Percentiles rank a stretch among this genome's conserved stretches.
These are phyloP conservation scores for Hypsibius dujardini DNA, from an alignment of 1,140 invertebrate genomes.

Conservation along the genomic window DNA sequence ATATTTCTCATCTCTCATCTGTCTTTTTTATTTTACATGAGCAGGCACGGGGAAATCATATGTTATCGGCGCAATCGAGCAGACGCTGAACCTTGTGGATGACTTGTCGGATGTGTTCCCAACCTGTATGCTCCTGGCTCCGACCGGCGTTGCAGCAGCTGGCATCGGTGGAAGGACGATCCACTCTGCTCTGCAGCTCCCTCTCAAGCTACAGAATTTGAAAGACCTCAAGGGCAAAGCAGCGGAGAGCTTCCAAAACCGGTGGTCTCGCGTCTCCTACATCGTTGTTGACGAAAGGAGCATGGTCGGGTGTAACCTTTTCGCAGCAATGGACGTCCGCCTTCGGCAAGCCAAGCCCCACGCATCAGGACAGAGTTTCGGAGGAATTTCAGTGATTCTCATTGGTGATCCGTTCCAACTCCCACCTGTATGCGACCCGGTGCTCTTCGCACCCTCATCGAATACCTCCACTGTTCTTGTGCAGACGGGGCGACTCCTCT, in stretches of 20 bases:
- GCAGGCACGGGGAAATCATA: neutral
- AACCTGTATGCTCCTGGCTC: neutral
- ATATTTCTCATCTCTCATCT: no score
- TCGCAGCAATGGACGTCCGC: neutral
- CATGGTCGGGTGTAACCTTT: neutral
- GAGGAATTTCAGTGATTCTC: neutral
- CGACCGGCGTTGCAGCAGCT: neutral
- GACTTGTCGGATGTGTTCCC: neutral
- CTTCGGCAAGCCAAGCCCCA: neutral
- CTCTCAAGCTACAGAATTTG: neutral
- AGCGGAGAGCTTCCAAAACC: neutral
- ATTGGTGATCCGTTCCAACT: conserved; percentile 4
- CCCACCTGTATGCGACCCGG: neutral
- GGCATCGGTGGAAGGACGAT: neutral
- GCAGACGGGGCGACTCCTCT: neutral
- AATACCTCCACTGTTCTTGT: neutral
- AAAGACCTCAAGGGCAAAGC: neutral
- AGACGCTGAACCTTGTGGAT: neutral
- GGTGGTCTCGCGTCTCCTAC: neutral
- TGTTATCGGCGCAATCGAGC: neutral
- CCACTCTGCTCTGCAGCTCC: neutral
- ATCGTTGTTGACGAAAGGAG: neutral
- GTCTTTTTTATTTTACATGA: no score
- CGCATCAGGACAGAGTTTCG: neutral
- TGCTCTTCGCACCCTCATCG: neutral